Evolutionary conservation across 2,888 invertebrate species (phyloP).

Genomic region (Eristalis pertinax): DNA sequence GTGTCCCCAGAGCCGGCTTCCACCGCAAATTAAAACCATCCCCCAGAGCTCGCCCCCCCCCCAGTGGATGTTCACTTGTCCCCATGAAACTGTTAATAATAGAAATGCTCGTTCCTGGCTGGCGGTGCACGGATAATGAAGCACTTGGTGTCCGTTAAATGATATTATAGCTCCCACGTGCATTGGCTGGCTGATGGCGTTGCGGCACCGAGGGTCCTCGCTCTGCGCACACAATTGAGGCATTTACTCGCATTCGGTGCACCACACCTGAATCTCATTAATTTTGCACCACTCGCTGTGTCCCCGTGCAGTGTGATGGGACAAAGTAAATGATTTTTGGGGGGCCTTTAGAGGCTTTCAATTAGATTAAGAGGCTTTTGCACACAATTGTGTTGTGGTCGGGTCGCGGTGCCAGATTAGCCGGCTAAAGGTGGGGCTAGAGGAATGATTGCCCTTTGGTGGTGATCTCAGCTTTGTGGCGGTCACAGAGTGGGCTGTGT

Average conservation of each 20-base stretch:
- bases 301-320: neutral
- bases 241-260: neutral
- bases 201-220: neutral
- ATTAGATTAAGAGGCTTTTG: neutral
- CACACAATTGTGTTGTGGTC: neutral
- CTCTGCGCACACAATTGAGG: neutral
- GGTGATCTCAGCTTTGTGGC: too few relatives aligned
- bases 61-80: neutral
- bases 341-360: neutral
- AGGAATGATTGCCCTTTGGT: too few relatives aligned
- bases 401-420: neutral
- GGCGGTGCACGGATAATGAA: neutral
- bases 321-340: neutral
- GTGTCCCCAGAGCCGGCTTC: neutral
- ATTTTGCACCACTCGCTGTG: neutral
- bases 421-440: neutral
- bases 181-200: neutral
- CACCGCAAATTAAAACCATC: neutral
- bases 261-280: neutral
- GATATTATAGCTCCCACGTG: neutral
- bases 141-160: neutral
- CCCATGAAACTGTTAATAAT: neutral
- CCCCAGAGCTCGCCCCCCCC: neutral
- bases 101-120: neutral
- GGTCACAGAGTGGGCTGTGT: too few relatives aligned